Base-by-base conservation (phyloP, 2,888 invertebrate species). In the Chelonus formosanus region DNA sequence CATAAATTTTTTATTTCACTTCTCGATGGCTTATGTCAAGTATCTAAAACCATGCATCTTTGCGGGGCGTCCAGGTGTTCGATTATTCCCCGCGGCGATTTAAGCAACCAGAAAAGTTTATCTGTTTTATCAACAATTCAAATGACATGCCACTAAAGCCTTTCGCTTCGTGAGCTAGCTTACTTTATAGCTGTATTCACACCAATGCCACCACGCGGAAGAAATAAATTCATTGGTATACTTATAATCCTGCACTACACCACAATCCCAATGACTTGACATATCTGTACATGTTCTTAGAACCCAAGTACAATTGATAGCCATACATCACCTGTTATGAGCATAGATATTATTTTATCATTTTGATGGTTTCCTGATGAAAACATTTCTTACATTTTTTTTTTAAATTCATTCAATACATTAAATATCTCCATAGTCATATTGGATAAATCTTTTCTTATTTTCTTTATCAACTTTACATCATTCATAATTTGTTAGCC, bases 111-210 rank as follows among this genome's bases (percentile, higher is more conserved):
- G 71, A 65, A 71, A 67, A 67, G 70, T 76, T 77, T 77, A 77
- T 77, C 75, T 73, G 72, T 77, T 77, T 76, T 77, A 77, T 77
- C 75, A 76, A 77, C 73, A 75, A 70, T 71, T 69, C 66, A 50
- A 65, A 55, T 50, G 54, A 59, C 61, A 47, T 60, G 62, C 72
- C 69, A 71, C 70, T 70, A 69, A 47, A 54, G 48, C 47, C 60
- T 65, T 4, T 48, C 10, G 53, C 43, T 47, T 45, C 36, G 45
- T 55, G 32, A 40, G 40, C 40, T 40, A 40, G 40, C 40, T 40
- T 40, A 40, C 40, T 54, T 47, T 60, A 55, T 57, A 53, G 54
- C 54, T 53, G 53, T 54, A 63, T 57, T 57, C 62, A 68, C 58
- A 64, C 67, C 55, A 70, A 67, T 71, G 60, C 58, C 63, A 64